phyloP scores from a whole-genome alignment of 2,113 vertebrate genomes.

The Charadrius vociferus region DNA sequence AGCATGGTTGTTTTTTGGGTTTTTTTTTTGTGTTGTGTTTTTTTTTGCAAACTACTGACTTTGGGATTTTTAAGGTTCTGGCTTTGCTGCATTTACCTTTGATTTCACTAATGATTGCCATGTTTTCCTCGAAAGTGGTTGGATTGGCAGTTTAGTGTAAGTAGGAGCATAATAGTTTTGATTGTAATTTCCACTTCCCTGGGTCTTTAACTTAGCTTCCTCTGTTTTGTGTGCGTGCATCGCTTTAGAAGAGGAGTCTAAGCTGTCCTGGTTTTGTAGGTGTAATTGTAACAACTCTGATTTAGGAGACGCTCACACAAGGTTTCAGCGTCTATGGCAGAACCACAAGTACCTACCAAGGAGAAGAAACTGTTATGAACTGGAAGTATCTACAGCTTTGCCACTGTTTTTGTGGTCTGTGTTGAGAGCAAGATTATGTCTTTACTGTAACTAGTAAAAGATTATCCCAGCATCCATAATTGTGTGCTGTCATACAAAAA shows the following conservation, averaged over 20 bases:
- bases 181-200: not conserved
- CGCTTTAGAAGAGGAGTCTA: not conserved
- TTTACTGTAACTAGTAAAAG: not conserved
- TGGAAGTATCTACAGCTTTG: not conserved
- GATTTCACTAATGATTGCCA: not conserved
- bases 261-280: not conserved
- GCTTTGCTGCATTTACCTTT: not conserved
- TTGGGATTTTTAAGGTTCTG: not conserved
- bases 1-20: too few species aligned
- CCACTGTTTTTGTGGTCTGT: not conserved
- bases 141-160: not conserved
- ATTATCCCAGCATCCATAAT: not conserved
- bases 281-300: not conserved
- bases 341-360: not conserved
- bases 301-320: not conserved
- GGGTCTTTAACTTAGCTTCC: not conserved
- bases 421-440: not conserved
- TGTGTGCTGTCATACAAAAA: not conserved
- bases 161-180: not conserved
- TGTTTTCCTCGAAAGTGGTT: not conserved
- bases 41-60: not conserved
- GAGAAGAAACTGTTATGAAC: not conserved
- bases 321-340: not conserved
- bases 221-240: rapidly evolving
- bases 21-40: too few species aligned